These are phyloP conservation scores for Odontamblyopus lacepedii DNA, from an alignment of 2,797 vertebrate genomes.

Conservation along the genomic window DNA sequence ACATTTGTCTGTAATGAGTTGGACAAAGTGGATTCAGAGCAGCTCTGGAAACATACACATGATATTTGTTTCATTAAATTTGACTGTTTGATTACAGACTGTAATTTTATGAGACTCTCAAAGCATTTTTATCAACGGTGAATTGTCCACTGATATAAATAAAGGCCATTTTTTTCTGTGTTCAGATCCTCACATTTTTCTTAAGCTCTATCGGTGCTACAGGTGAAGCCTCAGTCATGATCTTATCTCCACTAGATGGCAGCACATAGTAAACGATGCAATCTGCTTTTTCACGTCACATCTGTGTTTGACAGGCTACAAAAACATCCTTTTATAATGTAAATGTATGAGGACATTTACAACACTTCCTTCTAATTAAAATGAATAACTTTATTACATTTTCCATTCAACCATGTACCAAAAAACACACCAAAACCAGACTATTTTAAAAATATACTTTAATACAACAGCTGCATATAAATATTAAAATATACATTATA, in stretches of 20 bases:
- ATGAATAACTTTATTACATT: not conserved
- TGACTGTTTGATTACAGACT: no score
- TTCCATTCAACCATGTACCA: not conserved
- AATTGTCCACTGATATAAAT: no score
- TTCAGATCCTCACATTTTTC: not conserved
- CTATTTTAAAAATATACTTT: conserved; percentile 82
- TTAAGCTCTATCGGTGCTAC: not conserved
- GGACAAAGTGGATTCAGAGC: no score
- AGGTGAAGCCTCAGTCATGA: not conserved
- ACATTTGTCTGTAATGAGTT: no score
- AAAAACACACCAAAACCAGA: not conserved
- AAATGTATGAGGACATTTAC: no score
- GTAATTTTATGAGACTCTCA: no score
- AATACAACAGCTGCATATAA: conserved; percentile 83
- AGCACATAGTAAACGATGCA: not conserved
- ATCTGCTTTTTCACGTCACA: not conserved
- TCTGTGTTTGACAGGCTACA: not conserved
- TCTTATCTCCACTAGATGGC: not conserved
- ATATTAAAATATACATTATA: conserved; percentile 84
- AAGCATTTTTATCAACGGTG: no score
- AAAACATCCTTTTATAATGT: not conserved
- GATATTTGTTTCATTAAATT: no score
- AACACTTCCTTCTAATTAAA: no score
- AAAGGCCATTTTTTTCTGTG: no score
- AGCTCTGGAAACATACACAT: no score